These are phyloP conservation scores for Carabus problematicus DNA, from an alignment of 2,888 invertebrate species.

Conservation along the genomic window DNA sequence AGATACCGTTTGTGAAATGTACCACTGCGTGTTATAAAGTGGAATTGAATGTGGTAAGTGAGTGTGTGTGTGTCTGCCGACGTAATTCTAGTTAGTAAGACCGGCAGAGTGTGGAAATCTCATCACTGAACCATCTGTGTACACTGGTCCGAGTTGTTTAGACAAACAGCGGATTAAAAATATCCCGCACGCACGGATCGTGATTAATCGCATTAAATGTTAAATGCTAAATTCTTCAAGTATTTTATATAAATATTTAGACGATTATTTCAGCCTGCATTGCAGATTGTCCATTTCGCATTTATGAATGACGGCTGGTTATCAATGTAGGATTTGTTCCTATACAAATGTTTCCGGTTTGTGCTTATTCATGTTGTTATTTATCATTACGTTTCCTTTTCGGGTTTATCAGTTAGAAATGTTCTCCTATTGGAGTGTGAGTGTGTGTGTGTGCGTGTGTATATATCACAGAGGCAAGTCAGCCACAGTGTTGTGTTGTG, in stretches of 20 bases:
- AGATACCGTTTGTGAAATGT: not conserved
- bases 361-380: constrained; percentile 18
- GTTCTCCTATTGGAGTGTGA: not conserved
- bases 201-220: constrained; percentile 11
- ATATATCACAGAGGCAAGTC: constrained; percentile 7
- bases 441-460: not conserved
- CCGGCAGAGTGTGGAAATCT: constrained; percentile 15
- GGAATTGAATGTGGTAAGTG: not conserved
- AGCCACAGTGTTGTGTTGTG: not conserved
- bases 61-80: not conserved
- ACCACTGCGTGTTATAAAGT: not conserved
- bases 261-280: no score
- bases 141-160: constrained; percentile 5
- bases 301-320: not conserved
- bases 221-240: not conserved
- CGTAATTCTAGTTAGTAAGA: not conserved
- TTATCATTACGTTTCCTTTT: no score
- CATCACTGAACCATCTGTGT: constrained; percentile 21
- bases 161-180: constrained; percentile 21
- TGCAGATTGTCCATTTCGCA: no score
- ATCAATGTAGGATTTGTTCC: constrained; percentile 17
- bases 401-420: no score
- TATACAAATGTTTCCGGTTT: constrained; percentile 13
- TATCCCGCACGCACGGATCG: not conserved
- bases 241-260: not conserved